These are phyloP conservation scores for Pithys albifrons DNA, from an alignment of 2,113 vertebrate species.

Conservation along the genomic window DNA sequence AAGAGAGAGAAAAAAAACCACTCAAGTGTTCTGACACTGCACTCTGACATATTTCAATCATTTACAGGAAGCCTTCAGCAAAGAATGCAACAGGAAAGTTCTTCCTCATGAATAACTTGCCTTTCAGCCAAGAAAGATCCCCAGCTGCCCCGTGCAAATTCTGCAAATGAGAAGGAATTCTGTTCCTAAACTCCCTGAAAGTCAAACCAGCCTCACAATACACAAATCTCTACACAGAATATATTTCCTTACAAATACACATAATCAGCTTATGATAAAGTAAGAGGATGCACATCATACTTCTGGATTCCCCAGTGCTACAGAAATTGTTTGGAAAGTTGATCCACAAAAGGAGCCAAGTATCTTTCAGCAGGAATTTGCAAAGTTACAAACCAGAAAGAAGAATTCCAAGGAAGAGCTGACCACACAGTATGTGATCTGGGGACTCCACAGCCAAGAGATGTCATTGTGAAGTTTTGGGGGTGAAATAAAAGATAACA, in stretches of 20 bases:
- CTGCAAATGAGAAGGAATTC: background rate
- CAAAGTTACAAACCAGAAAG: background rate
- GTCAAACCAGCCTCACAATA: background rate
- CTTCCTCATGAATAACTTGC: conserved; percentile 45
- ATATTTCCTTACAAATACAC: background rate
- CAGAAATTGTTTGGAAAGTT: background rate
- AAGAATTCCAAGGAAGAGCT: background rate
- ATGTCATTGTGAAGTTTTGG: background rate
- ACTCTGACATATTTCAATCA: conserved; percentile 50
- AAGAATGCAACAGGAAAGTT: conserved; percentile 43
- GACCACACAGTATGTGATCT: background rate
- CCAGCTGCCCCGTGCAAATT: background rate
- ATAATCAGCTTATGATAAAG: background rate
- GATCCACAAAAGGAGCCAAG: background rate
- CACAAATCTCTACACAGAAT: background rate
- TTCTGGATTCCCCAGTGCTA: background rate
- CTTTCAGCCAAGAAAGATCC: conserved; percentile 23
- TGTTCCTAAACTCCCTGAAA: conserved; percentile 7
- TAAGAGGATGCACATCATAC: background rate
- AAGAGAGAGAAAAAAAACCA: background rate
- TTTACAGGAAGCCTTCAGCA: conserved; percentile 41
- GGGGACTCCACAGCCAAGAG: background rate
- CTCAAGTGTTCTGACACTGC: background rate
- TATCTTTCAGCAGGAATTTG: background rate
- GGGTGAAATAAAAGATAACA: background rate